These are phyloP conservation scores for Hippopotamus amphibius DNA, from an alignment of 2,113 vertebrate species.

Conservation along the genomic window DNA sequence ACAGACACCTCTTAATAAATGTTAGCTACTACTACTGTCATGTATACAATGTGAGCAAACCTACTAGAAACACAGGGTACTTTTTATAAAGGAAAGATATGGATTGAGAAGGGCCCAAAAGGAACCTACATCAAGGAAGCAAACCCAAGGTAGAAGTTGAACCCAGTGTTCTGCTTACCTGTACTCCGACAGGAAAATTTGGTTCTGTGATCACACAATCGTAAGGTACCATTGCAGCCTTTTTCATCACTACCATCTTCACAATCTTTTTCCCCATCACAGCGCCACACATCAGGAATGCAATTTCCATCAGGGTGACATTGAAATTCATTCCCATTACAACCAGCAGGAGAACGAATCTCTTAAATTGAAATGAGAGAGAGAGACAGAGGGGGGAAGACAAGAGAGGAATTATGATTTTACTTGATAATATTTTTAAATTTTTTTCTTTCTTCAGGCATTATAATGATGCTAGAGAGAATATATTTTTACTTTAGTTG, in stretches of 20 bases:
- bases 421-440: neutral
- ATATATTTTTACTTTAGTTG: neutral
- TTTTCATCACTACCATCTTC: constrained; percentile 97
- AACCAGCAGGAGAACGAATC: constrained; percentile 90
- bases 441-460: neutral
- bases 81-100: neutral
- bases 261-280: constrained; percentile 98
- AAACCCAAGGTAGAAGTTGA: neutral
- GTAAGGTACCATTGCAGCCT: constrained; percentile 93
- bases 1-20: neutral
- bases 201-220: constrained; percentile 94
- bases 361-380: constrained; percentile 84
- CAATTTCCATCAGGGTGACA: constrained; percentile 95
- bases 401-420: constrained; percentile 28
- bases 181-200: constrained; percentile 97
- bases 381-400: neutral
- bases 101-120: neutral
- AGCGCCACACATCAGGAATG: constrained; percentile 95
- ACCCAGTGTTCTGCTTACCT: constrained; percentile 85
- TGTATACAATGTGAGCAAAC: neutral
- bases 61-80: neutral
- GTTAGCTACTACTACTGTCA: neutral
- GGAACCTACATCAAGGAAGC: neutral
- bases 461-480: neutral
- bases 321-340: constrained; percentile 94